Evolutionary conservation across 1,140 invertebrate genomes (phyloP), one percentile per base, ranked within the genome.

Genomic region (Zaprionus kolodkinae): DNA sequence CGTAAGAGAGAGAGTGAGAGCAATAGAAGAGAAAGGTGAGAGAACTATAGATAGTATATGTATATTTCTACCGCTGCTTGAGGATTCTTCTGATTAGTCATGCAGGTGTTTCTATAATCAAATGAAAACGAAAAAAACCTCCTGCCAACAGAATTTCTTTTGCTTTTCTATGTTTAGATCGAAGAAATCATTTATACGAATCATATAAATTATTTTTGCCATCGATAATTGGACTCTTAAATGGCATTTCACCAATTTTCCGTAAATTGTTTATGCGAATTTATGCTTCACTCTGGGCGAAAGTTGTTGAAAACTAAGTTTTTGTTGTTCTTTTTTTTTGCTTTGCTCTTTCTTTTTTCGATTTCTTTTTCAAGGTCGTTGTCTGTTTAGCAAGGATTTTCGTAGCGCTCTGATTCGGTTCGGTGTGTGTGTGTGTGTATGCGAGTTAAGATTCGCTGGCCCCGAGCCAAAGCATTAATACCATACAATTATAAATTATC

Each of bases 261-360:
- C 0, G 27, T 52, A 82, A 79, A 76, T 88, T 84, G 84, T 88
- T 88, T 88, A 80, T 83, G 79, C 73, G 67, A 86, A 77, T 79
- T 80, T 84, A 88, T 84, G 83, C 76, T 76, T 15, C 54, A 64
- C 50, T 86, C 63, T 52, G 40, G 52, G 78, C 71, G 82, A 86
- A 86, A 85, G 76, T 73, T 75, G 65, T 33, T 73, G 30, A 61
- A 62, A 63, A 52, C 25, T 70, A 56, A 15, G n/a, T 21, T 40
- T 56, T 25, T 13, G 2, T 59, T 6, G 2, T 59, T 6, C 11
- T 6, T 67, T 54, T 60, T 62, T 25, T 56, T 40, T 77, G 72
- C 40, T 78, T 38, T 10, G 48, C 11, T 25, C 27, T 13, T 27
- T 55, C 30, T 33, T 55, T 15, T 30, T 3, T 55, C 13, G 21